Base-by-base conservation (phyloP, 2,888 invertebrate species). In the Tipula lateralis region DNA sequence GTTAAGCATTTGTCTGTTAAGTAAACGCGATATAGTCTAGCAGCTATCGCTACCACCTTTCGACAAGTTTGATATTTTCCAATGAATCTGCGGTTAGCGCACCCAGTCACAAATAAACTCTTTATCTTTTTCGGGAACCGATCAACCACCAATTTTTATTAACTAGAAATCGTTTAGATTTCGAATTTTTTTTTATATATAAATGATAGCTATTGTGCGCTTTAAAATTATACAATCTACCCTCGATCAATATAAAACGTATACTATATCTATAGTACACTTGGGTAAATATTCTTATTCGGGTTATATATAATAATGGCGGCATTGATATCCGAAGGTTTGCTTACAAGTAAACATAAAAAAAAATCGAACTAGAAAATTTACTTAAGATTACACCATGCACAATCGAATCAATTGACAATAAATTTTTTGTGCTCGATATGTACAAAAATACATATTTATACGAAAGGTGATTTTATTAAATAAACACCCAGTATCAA, bases 351-450 rank as follows among this genome's bases (percentile, higher is more conserved):
- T 44, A 44, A 2, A 19, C 0, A 50, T 19, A 50, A 50, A 50
- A 66, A 66, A 66, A 66, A 66, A 66, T 66, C 66, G 66, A 66
- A 66, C 66, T 24, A 66, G 66, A 66, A 66, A 66, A 66, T 66
- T 66, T 66, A 66, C 66, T 66, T 66, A 24, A 66, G 66, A 66
- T 66, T 66, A 66, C 66, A 66, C 66, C 66, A 24, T 7, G 50
- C 50, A 66, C 66, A 66, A 66, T 66, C 66, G 66, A 66, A 24
- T 66, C 66, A 66, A 66, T 66, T 66, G 66, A 66, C 5, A 19
- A 19, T 50, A 19, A 66, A 44, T n/a, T 2, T 44, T 66, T 66
- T 66, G n/a, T 44, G n/a, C 6, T 36, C 36, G 12, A 36, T 36
- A 36, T 6, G 36, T 36, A 36, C 0, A 36, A 9, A 36, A 36